Base-by-base conservation (phyloP, 2,888 invertebrate species). In the Eutolmus rufibarbis region DNA sequence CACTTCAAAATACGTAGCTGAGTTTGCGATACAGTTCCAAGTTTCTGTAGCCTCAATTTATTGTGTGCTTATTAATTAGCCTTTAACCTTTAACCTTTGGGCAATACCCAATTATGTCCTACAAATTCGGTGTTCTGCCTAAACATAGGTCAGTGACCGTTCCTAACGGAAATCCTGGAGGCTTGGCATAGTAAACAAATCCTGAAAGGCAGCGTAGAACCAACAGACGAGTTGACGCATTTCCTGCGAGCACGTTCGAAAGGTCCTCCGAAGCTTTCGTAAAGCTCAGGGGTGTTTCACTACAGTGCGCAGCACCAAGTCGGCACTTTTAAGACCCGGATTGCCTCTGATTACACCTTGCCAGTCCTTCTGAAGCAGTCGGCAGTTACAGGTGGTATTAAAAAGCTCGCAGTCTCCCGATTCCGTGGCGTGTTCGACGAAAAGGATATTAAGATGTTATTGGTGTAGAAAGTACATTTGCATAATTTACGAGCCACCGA, bases 311-410 rank as follows among this genome's bases (percentile, higher is more conserved):
- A 82, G 37, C 37, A 3, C 57, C 37, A 28, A 14, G 37, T 82
- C 57, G 12, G 2, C 56, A 57, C 66, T 37, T 57, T 57, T 34
- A 82, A 76, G n/a, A 40, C 19, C 37, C n/a, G 51, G 57, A 78
- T 46, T 37, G 37, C 28, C 34, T 82, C 9, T 9, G 66, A 37
- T 82, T 51, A n/a, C 40, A 31, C 57, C 66, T 51, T 66, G 28
- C 57, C 82, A 82, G 82, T 82, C 82, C 57, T 57, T 82, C 57
- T 37, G 28, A 57, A 14, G 82, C 82, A 82, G 37, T 37, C 82
- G 51, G 19, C 57, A 31, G 34, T 46, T 37, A 57, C 37, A 82
- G 57, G 82, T 37, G 31, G 37, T 19, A 5, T 82, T 66, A 1
- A 51, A 34, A 82, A 57, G 1, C 23, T 37, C 57, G 14, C n/a